Conservation (phyloP, 2,113 vertebrate genomes). For the Bambusicola thoracicus region DNA sequence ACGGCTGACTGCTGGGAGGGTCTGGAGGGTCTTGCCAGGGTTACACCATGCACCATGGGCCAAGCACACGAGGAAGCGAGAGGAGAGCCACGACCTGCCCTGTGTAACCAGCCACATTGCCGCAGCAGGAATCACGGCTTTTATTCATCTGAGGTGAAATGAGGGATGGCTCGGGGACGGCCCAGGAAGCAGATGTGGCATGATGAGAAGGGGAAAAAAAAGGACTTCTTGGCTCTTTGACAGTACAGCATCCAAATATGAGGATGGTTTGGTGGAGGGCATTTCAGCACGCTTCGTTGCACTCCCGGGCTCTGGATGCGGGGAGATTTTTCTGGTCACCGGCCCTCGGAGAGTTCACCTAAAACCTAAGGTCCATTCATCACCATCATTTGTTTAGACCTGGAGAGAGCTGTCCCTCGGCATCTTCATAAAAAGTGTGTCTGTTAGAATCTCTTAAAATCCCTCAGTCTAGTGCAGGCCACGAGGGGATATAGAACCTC, state of each 20-base stretch:
- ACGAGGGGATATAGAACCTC: constrained; percentile 92
- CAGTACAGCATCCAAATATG: background rate
- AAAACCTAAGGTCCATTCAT: constrained; percentile 62
- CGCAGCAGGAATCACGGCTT: background rate
- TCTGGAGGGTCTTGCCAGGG: constrained; percentile 13
- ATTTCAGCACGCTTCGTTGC: background rate
- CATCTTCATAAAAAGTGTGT: constrained; percentile 59
- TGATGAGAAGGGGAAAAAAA: background rate
- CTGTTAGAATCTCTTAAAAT: constrained; percentile 30
- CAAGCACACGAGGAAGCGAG: constrained; percentile 5
- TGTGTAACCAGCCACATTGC: background rate
- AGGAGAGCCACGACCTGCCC: rapidly evolving
- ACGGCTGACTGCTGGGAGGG: background rate
- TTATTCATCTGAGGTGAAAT: background rate
- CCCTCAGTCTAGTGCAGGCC: constrained; percentile 90
- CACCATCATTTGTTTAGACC: constrained; percentile 25
- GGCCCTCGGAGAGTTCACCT: constrained; percentile 60
- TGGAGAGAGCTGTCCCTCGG: constrained; percentile 56
- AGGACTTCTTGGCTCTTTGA: background rate
- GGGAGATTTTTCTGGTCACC: constrained; percentile 20
- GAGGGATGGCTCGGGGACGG: background rate
- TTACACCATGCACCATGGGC: constrained; percentile 51
- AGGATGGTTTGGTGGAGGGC: background rate
- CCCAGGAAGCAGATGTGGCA: background rate
- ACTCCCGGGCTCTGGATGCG: background rate